Base-by-base conservation (phyloP, 2,888 invertebrate genomes). In the Eubasilissa splendida region DNA sequence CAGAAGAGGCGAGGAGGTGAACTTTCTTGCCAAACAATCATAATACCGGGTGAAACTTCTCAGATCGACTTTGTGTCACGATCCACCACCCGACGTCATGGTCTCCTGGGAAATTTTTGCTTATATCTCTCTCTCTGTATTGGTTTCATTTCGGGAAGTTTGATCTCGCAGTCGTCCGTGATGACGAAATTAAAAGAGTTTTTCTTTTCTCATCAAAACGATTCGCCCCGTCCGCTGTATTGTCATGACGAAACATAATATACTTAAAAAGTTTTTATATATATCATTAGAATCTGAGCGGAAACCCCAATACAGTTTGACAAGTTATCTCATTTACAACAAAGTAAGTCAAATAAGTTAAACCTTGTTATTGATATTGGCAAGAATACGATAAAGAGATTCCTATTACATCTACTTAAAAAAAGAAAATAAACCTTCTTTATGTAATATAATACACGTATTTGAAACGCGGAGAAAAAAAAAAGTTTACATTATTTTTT, bases 1-100 rank as follows among this genome's bases (percentile, higher is more conserved):
- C 54, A 52, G 74, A 68, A 74, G 52, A 73, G 77, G 74, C 33
- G 60, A 56, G 53, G 80, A 70, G 82, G 76, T 42, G 33, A 80
- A 82, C 80, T 82, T 82, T 82, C 82, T 80, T 75, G 80, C 78
- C 82, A 75, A 82, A 80, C 82, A 82, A 82, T 80, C 82, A 80
- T 82, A 82, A 82, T 80, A 77, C 80, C 54, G 71, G 76, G 80
- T 70, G 78, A 82, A 82, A 82, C 80, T 82, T 78, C 53, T 68
- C 53, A 77, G 80, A 76, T 80, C 80, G 79, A 82, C 76, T 79
- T 58, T 75, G 80, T 77, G 82, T 80, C 82, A 74, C 81, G 77
- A 80, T 77, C 77, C 80, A 73, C 77, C 80, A 42, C 70, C 70
- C 54, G 53, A 71, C 76, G 22, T 22, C 77, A 52, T 73, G 66